Conservation (phyloP, 2,113 vertebrate species). For the Tamias sibiricus region DNA sequence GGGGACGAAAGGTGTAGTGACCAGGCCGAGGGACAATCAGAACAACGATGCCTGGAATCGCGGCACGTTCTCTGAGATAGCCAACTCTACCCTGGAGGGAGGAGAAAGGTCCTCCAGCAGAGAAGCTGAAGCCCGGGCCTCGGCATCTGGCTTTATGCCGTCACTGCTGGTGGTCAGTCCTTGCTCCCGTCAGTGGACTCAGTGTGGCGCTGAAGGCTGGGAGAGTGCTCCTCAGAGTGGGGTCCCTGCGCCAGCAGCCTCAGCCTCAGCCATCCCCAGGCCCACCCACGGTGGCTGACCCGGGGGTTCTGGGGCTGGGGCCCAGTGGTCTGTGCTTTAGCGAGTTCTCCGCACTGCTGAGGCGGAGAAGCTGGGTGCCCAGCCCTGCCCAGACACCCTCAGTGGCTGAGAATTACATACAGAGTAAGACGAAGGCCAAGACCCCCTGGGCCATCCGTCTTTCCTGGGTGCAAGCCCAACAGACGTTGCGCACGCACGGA, state of each 20-base stretch:
- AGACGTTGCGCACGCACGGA: not conserved
- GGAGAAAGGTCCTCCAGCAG: not conserved
- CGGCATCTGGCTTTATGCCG: not conserved
- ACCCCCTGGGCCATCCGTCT: too few relatives aligned
- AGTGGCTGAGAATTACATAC: too few relatives aligned
- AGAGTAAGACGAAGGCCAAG: too few relatives aligned
- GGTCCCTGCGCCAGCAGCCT: not conserved
- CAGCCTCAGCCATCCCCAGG: not conserved
- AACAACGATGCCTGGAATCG: not conserved
- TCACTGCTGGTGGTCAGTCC: not conserved
- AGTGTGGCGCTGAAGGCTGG: not conserved
- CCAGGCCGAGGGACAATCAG: not conserved
- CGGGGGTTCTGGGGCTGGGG: too few relatives aligned
- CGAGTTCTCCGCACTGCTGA: too few relatives aligned
- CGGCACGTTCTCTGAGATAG: not conserved
- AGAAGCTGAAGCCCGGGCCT: not conserved
- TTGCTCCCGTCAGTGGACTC: not conserved
- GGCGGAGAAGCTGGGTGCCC: too few relatives aligned
- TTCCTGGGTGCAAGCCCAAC: not conserved
- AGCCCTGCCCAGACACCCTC: too few relatives aligned
- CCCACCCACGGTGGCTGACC: not conserved
- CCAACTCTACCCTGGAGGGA: not conserved
- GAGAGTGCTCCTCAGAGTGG: not conserved
- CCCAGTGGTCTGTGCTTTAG: rapidly evolving
- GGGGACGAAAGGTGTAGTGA: not conserved